Evolutionary conservation across 2,888 invertebrate genomes (phyloP).

Genomic region (Mongoloraphidia duomilia): DNA sequence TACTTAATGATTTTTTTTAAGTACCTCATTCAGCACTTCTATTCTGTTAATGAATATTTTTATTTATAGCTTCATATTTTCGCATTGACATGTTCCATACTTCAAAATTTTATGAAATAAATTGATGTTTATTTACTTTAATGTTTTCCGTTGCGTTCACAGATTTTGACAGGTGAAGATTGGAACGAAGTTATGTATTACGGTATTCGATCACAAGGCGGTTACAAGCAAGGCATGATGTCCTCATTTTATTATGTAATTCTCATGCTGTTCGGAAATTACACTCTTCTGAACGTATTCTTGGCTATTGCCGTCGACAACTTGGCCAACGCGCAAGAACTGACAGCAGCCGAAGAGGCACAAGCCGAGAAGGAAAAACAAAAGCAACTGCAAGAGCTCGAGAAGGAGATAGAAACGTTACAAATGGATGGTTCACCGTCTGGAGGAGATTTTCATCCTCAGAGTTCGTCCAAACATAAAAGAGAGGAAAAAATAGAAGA

Average conservation of each 20-base stretch:
- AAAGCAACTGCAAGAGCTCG: conserved; percentile 81
- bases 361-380: conserved; percentile 91
- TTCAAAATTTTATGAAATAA: neutral
- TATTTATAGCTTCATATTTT: no score
- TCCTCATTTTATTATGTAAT: conserved; percentile 98
- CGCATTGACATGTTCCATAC: no score
- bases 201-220: conserved; percentile 94
- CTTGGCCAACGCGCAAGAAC: conserved; percentile 97
- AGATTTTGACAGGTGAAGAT: conserved; percentile 99
- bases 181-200: conserved; percentile 99
- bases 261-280: conserved; percentile 98
- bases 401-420: conserved; percentile 86
- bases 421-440: conserved; percentile 53
- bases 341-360: conserved; percentile 98
- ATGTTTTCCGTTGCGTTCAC: conserved; percentile 20
- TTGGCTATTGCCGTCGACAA: conserved; percentile 99
- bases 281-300: conserved; percentile 99
- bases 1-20: no score
- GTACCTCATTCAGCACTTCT: no score
- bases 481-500: conserved; percentile 69
- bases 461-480: conserved; percentile 41
- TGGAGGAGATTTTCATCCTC: conserved; percentile 52
- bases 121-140: neutral
- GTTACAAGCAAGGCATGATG: conserved; percentile 82
- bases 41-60: no score